Evolutionary conservation across 2,888 invertebrate species (phyloP).

Genomic region (Lamellibrachia satsuma): DNA sequence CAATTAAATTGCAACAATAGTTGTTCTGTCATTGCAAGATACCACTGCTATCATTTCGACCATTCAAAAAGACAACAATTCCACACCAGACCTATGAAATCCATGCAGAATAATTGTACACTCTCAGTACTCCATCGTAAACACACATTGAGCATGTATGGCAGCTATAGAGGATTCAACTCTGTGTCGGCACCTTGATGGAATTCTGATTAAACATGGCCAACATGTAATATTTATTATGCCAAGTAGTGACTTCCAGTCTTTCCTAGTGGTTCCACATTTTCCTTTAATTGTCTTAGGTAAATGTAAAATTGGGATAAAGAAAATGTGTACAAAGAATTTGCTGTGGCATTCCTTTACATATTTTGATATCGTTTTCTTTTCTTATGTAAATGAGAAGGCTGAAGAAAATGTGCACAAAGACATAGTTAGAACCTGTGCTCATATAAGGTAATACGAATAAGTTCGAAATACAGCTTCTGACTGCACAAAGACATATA

Average conservation of each 20-base stretch:
- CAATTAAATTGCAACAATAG: neutral
- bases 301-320: too few species aligned
- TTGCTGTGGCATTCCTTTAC: neutral
- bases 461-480: neutral
- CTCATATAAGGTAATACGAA: neutral
- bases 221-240: neutral
- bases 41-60: neutral
- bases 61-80: neutral
- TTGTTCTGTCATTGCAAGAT: neutral
- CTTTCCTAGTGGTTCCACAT: neutral
- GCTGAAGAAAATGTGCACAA: neutral
- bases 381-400: conserved; percentile 8
- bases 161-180: too few species aligned
- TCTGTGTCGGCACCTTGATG: too few species aligned
- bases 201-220: neutral
- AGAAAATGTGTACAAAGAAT: too few species aligned
- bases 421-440: neutral
- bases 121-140: too few species aligned
- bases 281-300: too few species aligned
- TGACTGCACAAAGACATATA: neutral
- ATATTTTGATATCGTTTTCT: neutral
- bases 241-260: neutral
- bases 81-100: neutral
- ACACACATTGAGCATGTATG: too few species aligned
- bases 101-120: too few species aligned